Evolutionary conservation across 1,140 invertebrate species (phyloP), one percentile per base, ranked within the genome.

Genomic region (Trissolcus basalis): DNA sequence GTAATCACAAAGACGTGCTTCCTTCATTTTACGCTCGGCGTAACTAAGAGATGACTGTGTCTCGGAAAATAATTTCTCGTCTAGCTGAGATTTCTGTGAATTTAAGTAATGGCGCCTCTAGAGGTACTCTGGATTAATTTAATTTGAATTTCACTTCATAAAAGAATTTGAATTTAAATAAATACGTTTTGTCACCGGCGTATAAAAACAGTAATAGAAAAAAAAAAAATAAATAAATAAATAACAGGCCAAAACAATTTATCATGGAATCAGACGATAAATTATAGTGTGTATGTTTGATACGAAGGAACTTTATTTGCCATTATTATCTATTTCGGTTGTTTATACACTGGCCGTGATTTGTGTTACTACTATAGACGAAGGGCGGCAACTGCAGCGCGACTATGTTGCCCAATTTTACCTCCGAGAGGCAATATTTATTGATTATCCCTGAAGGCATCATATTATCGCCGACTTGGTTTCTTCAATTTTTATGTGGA

Each of bases 361-460:
- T 83, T 78, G 80, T 77, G 69, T 76, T 70, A 65, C 56, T 70
- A 67, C 36, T 71, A 27, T 27, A 72, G 60, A 82, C 85, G 83
- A 83, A 85, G 83, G 87, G 87, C 82, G 87, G 86, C 86, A 88
- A 88, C 87, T 86, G 81, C 87, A 88, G 85, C 81, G 82, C 73
- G 80, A 83, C 80, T 86, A 81, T 86, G 82, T 82, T 84, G 80
- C 80, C 84, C 81, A 82, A 85, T 86, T 85, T 86, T 79, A 82
- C 83, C 83, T 84, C 80, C 78, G 81, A 85, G 83, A 85, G 81
- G 85, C 86, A 84, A 87, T 89, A 87, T 89, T 88, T 89, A 89
- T 87, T 81, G 87, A 89, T 87, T 83, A 88, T 78, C 83, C 84
- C 84, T 82, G 78, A 85, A 86, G 85, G 85, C 81, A 85, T 86